Conservation (phyloP, 2,797 vertebrate species). For the Siniperca undulata region DNA sequence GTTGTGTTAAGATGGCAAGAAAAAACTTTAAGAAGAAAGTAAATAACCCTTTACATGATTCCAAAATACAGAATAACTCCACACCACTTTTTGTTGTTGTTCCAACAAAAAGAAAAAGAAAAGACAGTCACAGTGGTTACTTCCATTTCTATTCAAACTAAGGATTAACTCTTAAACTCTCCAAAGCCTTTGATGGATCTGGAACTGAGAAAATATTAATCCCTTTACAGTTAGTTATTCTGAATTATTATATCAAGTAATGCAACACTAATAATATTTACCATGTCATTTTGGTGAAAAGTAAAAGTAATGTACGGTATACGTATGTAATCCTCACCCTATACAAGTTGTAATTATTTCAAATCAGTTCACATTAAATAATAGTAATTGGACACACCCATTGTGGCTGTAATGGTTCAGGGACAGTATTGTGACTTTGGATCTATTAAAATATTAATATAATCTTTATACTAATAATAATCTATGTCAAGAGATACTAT, state of each 20-base stretch:
- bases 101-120: neutral
- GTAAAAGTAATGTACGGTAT: neutral
- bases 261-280: neutral
- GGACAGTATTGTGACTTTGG: neutral
- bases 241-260: neutral
- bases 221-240: neutral
- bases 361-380: neutral
- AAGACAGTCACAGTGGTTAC: neutral
- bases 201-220: neutral
- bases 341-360: neutral
- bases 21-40: neutral
- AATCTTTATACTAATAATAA: neutral
- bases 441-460: neutral
- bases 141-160: neutral
- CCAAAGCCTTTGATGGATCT: neutral
- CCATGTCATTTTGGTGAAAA: neutral
- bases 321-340: neutral
- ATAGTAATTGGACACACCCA: neutral
- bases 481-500: neutral
- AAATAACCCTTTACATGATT: neutral
- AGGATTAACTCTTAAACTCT: constrained; percentile 4
- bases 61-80: neutral
- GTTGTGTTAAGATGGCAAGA: neutral
- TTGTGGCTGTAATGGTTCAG: neutral
- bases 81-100: neutral